phyloP scores from a whole-genome alignment of 1,140 invertebrate species.

The Atopsyche davidsoni region DNA sequence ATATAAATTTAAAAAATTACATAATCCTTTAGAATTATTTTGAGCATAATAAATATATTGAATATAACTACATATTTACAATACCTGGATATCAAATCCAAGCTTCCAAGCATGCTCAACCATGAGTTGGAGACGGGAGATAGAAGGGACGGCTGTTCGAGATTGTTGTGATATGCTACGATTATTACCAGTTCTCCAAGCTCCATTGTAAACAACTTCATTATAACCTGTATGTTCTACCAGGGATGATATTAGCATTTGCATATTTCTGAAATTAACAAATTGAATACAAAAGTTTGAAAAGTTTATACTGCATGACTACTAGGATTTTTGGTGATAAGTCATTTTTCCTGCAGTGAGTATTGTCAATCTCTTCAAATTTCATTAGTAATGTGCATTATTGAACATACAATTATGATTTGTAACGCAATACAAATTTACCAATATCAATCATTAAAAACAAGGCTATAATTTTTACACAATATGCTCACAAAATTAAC shows the following conservation, averaged over 20 bases:
- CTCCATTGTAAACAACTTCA: constrained; percentile 54
- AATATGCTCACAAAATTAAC: background rate
- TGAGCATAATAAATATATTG: background rate
- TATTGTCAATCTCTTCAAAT: too few relatives aligned
- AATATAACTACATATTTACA: background rate
- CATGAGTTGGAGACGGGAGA: constrained; percentile 73
- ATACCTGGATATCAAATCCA: constrained; percentile 73
- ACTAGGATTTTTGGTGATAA: too few relatives aligned
- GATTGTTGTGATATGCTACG: constrained; percentile 43
- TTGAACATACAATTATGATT: too few relatives aligned
- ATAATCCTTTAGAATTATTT: background rate
- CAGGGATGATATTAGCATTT: constrained; percentile 82
- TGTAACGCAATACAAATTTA: too few relatives aligned
- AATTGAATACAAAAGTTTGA: constrained; percentile 8
- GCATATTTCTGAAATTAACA: constrained; percentile 64
- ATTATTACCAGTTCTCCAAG: constrained; percentile 41
- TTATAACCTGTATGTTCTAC: constrained; percentile 68
- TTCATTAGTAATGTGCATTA: too few relatives aligned
- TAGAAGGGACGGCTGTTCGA: constrained; percentile 70
- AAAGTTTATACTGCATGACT: too few relatives aligned
- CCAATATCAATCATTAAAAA: too few relatives aligned
- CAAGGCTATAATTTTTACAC: too few relatives aligned
- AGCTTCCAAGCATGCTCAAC: constrained; percentile 84
- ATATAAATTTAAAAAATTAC: background rate
- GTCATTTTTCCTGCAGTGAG: too few relatives aligned